These are phyloP conservation scores for Corapipo altera DNA, from an alignment of 2,113 vertebrate species.

Conservation along the genomic window DNA sequence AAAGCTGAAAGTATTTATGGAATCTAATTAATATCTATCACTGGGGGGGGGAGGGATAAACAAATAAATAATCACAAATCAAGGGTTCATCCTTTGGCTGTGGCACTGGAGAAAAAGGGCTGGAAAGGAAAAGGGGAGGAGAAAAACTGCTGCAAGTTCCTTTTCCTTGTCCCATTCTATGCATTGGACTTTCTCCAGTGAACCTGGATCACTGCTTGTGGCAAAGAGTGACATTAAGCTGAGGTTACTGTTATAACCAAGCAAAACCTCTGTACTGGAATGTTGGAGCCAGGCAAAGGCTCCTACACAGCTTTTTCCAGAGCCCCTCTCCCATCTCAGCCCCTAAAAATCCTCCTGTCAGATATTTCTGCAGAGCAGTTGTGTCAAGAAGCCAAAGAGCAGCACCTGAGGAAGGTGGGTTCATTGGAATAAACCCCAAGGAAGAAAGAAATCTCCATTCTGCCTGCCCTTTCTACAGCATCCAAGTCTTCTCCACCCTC, in stretches of 20 bases:
- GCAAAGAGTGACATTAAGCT: not conserved
- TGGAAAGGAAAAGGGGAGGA: not conserved
- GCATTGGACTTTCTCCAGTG: not conserved
- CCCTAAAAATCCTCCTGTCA: not conserved
- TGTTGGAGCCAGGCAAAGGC: no score
- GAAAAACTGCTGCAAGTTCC: not conserved
- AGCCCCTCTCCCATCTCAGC: not conserved
- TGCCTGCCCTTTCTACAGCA: not conserved
- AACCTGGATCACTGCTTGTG: fast-evolving
- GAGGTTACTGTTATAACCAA: not conserved
- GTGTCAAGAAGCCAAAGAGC: not conserved
- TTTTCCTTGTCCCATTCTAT: not conserved
- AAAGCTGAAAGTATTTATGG: not conserved
- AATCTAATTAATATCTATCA: not conserved
- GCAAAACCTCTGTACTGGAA: not conserved
- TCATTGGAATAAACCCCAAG: not conserved
- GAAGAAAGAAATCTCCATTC: not conserved
- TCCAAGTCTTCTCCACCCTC: not conserved
- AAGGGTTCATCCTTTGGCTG: not conserved
- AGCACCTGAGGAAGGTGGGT: not conserved
- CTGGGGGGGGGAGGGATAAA: fast-evolving
- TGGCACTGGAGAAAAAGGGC: not conserved
- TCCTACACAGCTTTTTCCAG: not conserved
- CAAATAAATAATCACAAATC: not conserved
- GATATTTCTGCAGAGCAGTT: not conserved